Evolutionary conservation across 2,797 vertebrate species (phyloP).

Genomic region (Neostethus bicornis): DNA sequence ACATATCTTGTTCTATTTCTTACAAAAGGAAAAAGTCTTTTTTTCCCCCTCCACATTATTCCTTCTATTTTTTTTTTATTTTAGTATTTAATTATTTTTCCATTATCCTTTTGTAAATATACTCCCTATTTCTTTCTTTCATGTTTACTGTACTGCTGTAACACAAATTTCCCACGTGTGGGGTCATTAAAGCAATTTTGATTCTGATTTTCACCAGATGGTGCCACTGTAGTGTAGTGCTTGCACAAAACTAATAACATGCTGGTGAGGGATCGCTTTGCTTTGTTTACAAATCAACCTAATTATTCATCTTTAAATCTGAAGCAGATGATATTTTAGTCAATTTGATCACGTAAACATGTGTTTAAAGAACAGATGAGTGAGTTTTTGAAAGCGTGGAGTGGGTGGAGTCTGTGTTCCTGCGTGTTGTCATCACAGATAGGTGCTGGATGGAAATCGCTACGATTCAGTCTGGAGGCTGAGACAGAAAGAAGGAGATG

Average conservation of each 20-base stretch:
- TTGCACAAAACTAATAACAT: constrained; percentile 23
- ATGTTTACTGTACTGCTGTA: too few species aligned
- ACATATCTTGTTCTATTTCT: too few species aligned
- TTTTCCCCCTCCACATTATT: too few species aligned
- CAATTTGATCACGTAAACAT: not conserved
- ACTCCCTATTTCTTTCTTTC: too few species aligned
- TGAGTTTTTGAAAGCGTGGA: constrained; percentile 1
- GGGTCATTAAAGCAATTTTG: too few species aligned
- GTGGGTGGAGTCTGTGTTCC: constrained; percentile 62
- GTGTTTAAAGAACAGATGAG: not conserved
- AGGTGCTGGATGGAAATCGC: constrained; percentile 62
- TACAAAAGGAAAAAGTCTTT: too few species aligned
- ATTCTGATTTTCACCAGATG: constrained; percentile 64
- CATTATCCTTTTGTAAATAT: too few species aligned
- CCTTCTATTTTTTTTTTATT: too few species aligned
- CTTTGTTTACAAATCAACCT: constrained; percentile 7
- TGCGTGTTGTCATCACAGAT: constrained; percentile 64
- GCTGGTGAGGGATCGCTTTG: constrained; percentile 4
- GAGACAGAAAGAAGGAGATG: constrained; percentile 55
- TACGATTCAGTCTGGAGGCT: constrained; percentile 66
- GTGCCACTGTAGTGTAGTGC: constrained; percentile 70
- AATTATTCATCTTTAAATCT: not conserved
- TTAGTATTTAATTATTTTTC: too few species aligned
- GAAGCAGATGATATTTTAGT: not conserved
- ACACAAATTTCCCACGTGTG: too few species aligned